Percentiles rank a stretch among this genome's conserved stretches.
Evolutionary conservation across 2,888 invertebrate species (phyloP).

Genomic region (Linnaemya tessellans): DNA sequence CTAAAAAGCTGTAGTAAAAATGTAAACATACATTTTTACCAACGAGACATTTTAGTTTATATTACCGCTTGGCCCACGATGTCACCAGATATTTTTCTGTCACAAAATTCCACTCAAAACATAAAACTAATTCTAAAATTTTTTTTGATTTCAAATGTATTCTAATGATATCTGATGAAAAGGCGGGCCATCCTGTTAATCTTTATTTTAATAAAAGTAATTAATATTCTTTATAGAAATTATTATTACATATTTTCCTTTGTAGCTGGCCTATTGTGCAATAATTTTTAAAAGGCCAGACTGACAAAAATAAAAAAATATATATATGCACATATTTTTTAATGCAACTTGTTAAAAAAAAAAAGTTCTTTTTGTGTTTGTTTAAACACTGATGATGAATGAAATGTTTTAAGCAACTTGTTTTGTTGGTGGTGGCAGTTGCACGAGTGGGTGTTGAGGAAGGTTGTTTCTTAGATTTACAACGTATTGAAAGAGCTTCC

Average conservation of each 20-base stretch:
- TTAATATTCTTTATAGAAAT: not conserved
- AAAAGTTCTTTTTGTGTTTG: not conserved
- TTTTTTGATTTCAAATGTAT: too few relatives aligned
- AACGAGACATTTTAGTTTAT: too few relatives aligned
- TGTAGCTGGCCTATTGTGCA: conserved; percentile 24
- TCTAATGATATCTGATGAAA: too few relatives aligned
- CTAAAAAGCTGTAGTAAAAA: too few relatives aligned
- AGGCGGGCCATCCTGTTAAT: too few relatives aligned
- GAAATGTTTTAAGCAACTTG: conserved; percentile 40
- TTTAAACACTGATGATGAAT: conserved; percentile 45
- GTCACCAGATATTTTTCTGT: too few relatives aligned
- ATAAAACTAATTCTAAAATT: too few relatives aligned
- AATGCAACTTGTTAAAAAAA: conserved; percentile 11
- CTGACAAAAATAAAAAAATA: conserved; percentile 6
- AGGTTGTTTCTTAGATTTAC: conserved; percentile 38
- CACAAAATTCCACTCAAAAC: too few relatives aligned
- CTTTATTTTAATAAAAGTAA: too few relatives aligned
- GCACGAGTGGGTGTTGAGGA: conserved; percentile 35
- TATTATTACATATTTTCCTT: not conserved
- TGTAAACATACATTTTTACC: too few relatives aligned
- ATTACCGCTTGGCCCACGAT: too few relatives aligned
- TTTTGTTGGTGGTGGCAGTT: not conserved
- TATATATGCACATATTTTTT: not conserved
- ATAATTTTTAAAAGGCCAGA: conserved; percentile 1
- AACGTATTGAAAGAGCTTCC: conserved; percentile 62